Percentiles rank a stretch among this genome's conserved stretches.
Conservation (phyloP, 2,888 invertebrate species). For the Xestia c-nigrum region DNA sequence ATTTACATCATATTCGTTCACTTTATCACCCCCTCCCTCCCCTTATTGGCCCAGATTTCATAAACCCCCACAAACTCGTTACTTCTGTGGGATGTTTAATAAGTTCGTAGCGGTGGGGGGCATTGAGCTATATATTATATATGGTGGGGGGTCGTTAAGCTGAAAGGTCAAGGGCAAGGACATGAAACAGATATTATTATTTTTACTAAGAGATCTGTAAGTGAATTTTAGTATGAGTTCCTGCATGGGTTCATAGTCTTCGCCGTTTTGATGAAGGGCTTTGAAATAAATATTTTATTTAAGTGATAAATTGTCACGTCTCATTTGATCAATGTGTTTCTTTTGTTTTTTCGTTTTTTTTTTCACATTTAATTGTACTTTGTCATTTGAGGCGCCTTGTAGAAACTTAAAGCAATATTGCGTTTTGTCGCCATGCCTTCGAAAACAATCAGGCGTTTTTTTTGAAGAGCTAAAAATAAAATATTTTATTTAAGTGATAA, state of each 20-base stretch:
- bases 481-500: neutral
- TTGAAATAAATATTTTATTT: neutral
- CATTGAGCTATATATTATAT: no score
- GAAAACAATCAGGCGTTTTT: slow-evolving; percentile 4
- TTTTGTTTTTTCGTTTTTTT: neutral
- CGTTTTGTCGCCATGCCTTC: neutral
- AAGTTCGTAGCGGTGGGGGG: slow-evolving; percentile 18
- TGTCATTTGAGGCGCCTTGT: neutral
- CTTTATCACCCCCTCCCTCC: slow-evolving; percentile 1
- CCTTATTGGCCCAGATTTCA: slow-evolving; percentile 44
- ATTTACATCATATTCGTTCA: slow-evolving; percentile 30
- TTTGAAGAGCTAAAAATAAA: neutral
- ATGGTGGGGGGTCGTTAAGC: slow-evolving; percentile 29
- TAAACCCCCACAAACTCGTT: slow-evolving; percentile 32
- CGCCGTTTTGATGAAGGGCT: no score
- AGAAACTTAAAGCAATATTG: neutral
- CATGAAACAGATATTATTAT: slow-evolving; percentile 9
- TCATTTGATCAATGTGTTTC: neutral
- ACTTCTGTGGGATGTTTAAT: slow-evolving; percentile 47
- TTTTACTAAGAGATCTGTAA: slow-evolving; percentile 11
- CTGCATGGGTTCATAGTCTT: neutral
- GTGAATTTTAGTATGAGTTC: neutral
- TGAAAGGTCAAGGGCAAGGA: slow-evolving; percentile 44
- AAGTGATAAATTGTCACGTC: neutral
- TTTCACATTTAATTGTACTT: neutral